Conservation (phyloP, 2,888 invertebrate species). For the Apamea sordens region DNA sequence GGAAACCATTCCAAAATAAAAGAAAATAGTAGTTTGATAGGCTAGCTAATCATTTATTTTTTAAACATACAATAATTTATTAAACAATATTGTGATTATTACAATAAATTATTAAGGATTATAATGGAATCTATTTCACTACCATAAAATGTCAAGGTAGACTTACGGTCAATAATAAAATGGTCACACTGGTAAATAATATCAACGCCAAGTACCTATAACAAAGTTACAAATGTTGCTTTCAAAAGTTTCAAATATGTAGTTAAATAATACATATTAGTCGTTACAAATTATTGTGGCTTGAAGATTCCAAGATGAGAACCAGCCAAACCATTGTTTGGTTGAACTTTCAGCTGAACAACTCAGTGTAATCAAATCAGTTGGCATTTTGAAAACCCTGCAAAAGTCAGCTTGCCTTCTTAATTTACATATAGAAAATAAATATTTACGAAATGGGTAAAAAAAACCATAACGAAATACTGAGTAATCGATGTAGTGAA, state of each 20-base stretch:
- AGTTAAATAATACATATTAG: slow-evolving; percentile 1
- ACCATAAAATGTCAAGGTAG: slow-evolving; percentile 25
- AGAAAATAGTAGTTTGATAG: slow-evolving; percentile 68
- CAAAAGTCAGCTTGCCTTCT: slow-evolving; percentile 41
- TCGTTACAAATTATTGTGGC: not conserved
- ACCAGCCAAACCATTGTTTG: not conserved
- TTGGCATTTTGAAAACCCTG: slow-evolving; percentile 44
- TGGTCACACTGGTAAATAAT: slow-evolving; percentile 44
- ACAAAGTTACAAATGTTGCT: slow-evolving; percentile 53
- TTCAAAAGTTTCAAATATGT: slow-evolving; percentile 15
- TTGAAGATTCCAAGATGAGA: slow-evolving; percentile 13
- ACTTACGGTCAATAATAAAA: slow-evolving; percentile 40
- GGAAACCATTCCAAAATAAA: slow-evolving; percentile 79
- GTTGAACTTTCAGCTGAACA: slow-evolving; percentile 2
- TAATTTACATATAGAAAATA: not conserved
- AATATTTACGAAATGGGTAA: not conserved
- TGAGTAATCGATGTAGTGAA: not conserved
- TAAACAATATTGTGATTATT: slow-evolving; percentile 25
- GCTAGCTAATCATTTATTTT: slow-evolving; percentile 63
- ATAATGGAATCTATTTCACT: slow-evolving; percentile 28
- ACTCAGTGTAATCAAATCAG: slow-evolving; percentile 28
- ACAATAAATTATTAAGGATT: slow-evolving; percentile 36
- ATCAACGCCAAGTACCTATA: slow-evolving; percentile 70
- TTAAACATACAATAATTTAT: slow-evolving; percentile 47
- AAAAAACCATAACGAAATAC: not conserved